Base-by-base conservation (phyloP, 2,888 invertebrate genomes). In the Mallateleia sp. region DNA sequence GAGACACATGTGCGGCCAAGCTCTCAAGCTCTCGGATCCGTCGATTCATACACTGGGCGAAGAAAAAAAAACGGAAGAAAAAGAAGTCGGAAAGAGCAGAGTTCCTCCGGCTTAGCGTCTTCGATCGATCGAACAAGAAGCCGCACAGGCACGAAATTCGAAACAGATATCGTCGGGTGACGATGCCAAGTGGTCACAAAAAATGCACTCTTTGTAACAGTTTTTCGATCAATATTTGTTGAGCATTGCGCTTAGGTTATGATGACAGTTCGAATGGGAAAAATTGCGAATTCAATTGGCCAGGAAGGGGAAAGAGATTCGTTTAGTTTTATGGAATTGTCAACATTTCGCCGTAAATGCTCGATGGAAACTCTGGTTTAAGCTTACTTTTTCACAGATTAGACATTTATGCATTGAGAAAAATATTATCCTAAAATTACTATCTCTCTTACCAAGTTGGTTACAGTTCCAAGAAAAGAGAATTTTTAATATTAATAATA, bases 81-180 rank as follows among this genome's bases (percentile, higher is more conserved):
- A 67, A 47, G 58, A 74, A 60, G 67, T 80, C 47, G 54, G 28
- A 52, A 84, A 77, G 64, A 72, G 77, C 62, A 52, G 54, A 60
- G 80, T 74, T 69, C 64, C 54, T 69, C 28, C 60, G 82, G 18
- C 83, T 66, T 67, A 52, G 77, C 62, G 22, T 15, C 32, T 75
- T 58, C 83, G 86, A 86, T 88, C 88, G 88, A 86, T 88, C 81
- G 86, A 38, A 86, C 64, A 67, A 81, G 88, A 88, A 88, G 86
- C 88, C 88, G 84, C 84, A 86, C 81, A 81, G 67, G 77, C 71
- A 78, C 78, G 80, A 80, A 86, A 86, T 82, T 88, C 62, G 84
- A 84, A 81, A 81, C 86, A 85, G 64, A 85, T 85, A 81, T 86
- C 67, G 81, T 72, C 32, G 71, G 81, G 77, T 79, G 84, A 84